phyloP scores from a whole-genome alignment of 2,888 invertebrate genomes.

The Tetramorium bicarinatum region DNA sequence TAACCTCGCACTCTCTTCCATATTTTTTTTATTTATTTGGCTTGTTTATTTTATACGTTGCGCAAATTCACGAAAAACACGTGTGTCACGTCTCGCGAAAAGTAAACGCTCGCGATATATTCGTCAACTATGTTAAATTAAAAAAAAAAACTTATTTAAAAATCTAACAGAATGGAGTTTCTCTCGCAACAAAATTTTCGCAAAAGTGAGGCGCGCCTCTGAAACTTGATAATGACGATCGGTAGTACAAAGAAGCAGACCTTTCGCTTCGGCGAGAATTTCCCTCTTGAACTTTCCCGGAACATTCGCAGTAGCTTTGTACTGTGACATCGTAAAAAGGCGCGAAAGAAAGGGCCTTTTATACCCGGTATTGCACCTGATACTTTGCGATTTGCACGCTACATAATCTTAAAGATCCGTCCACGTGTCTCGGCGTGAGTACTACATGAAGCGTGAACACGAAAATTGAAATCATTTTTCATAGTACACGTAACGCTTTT shows the following conservation, averaged over 20 bases:
- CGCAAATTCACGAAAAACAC: background rate
- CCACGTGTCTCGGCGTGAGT: background rate
- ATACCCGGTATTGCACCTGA: conserved; percentile 23
- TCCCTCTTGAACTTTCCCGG: conserved; percentile 49
- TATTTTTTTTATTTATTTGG: background rate
- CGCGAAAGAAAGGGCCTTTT: conserved; percentile 44
- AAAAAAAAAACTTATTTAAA: conserved; percentile 19
- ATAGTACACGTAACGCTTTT: background rate
- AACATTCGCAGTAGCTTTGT: conserved; percentile 40
- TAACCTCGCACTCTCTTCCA: background rate
- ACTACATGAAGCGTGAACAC: background rate
- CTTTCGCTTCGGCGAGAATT: conserved; percentile 54
- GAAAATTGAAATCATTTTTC: conserved; percentile 30
- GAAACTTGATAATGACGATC: conserved; percentile 66
- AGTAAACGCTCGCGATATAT: conserved; percentile 21
- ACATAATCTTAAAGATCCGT: conserved; percentile 37
- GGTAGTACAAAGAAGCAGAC: conserved; percentile 12
- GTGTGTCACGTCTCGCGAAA: background rate
- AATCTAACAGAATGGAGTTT: conserved; percentile 5
- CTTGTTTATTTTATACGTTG: background rate
- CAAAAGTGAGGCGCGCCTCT: background rate
- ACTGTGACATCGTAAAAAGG: conserved; percentile 39
- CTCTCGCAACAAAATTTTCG: conserved; percentile 50
- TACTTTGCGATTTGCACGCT: conserved; percentile 50
- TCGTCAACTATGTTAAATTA: background rate